These are phyloP conservation scores for Mythimna albipuncta DNA, from an alignment of 2,888 invertebrate species.

Conservation along the genomic window DNA sequence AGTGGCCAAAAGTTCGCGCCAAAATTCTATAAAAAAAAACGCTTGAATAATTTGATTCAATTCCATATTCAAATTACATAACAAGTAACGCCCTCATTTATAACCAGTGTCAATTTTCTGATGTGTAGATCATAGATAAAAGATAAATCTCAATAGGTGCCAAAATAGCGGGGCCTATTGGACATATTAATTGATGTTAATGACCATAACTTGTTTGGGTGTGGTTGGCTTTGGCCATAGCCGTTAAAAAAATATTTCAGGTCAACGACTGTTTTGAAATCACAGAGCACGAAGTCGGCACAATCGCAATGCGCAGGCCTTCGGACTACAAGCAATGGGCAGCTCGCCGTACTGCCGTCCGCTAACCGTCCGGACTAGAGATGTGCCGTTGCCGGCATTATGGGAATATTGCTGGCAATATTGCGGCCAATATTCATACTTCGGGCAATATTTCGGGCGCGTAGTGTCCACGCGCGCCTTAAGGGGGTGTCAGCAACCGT, in stretches of 20 bases:
- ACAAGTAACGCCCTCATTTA: slow-evolving; percentile 8
- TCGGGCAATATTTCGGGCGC: no score
- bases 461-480: no score
- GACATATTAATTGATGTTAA: slow-evolving; percentile 46
- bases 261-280: slow-evolving; percentile 18
- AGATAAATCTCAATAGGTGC: slow-evolving; percentile 35
- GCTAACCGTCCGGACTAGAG: no score
- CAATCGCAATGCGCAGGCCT: background rate
- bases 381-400: no score
- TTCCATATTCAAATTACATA: slow-evolving; percentile 18
- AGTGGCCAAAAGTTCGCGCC: background rate
- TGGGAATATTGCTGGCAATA: no score
- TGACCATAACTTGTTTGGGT: slow-evolving; percentile 40
- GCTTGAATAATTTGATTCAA: background rate
- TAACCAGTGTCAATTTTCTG: slow-evolving; percentile 31
- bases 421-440: no score
- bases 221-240: slow-evolving; percentile 7
- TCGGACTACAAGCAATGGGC: no score
- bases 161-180: slow-evolving; percentile 36
- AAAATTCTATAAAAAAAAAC: background rate
- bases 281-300: background rate
- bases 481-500: no score
- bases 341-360: no score
- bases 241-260: slow-evolving; percentile 20
- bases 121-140: slow-evolving; percentile 18